Evolutionary conservation across 2,797 vertebrate genomes (phyloP), one percentile per base, ranked within the genome.

Genomic region (Paedocypris micromegethes): DNA sequence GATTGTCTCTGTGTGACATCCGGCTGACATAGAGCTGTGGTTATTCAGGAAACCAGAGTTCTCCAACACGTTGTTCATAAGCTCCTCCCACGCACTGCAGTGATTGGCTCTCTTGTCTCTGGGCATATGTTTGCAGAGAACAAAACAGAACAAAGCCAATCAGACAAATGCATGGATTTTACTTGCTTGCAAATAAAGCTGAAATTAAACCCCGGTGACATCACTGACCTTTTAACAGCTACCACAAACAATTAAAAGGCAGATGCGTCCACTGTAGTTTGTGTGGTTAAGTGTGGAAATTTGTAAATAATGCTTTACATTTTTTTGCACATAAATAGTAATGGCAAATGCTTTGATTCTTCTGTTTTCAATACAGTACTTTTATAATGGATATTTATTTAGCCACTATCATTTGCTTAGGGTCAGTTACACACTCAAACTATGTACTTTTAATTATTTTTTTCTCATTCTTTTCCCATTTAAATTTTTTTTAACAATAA

Each of bases 61-160:
- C 44, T 69, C 66, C 48, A 74, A 76, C 77, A 77, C 76, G 72
- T 54, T 57, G 74, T 43, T 42, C 61, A 9, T 4, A 56, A 39
- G 68, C 80, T 73, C 64, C 75, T 8, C 82, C 84, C 73, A 47
- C 48, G 0, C 3, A 73, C 53, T 8, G 0, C 72, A 81, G 77
- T 82, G 68, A 91, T 88, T 90, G 88, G 89, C 79, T 80, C 64
- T 41, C 59, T 73, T 91, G 88, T 91, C 40, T 84, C 84, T 71
- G 84, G 74, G 89, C 52, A 0, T 68, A 75, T 81, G 75, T 76
- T 73, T 75, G 41, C 62, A 71, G 44, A 79, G 80, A 82, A 76
- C 58, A 80, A 77, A 75, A 59, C 38, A 2, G 6, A 8, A 3
- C 9, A 55, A 6, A 74, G 73, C 89, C 87, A 90, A 91, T 89